Evolutionary conservation across 1,140 invertebrate species (phyloP), one percentile per base, ranked within the genome.

Genomic region (Psilanteris sp.): DNA sequence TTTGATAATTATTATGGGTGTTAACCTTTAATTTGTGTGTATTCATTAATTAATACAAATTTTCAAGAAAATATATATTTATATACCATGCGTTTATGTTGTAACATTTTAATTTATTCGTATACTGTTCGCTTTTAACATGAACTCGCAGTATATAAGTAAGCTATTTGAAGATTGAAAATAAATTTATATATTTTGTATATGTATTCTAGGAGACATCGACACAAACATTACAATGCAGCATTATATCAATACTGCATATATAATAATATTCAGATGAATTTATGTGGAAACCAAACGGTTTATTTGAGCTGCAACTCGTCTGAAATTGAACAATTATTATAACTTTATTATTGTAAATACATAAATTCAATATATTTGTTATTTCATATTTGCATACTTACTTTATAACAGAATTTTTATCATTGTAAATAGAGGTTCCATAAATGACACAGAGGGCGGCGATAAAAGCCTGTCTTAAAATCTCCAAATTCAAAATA

Each of bases 381-480:
- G 8, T 26, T 26, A 5, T 5, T 7, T 8, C 3, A 26, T 26
- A 26, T 4, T 26, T 26, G 18, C 9, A 1, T 29, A 66, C 62
- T 55, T 43, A 67, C 62, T 54, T 55, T 6, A 46, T 3, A 5
- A 67, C 5, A 27, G 64, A 57, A 14, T 59, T 59, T 68, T 87
- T 86, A 5, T 70, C 55, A 2, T 77, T 74, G 18, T 79, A 79
- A 31, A 87, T 37, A 8, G 83, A 83, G 18, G 76, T 41, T 15
- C 82, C 79, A 15, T 87, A 87, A 36, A 83, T 5, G 2, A 75
- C 48, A 24, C 81, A 87, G 34, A 86, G 77, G 3, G 27, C 78
- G 27, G 84, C 46, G 0, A 85, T 3, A 1, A 85, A 3, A 15
- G 66, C 64, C 32, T 87, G 83, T 11, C 55, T 71, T 22, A 81